Base-by-base conservation (phyloP, 2,888 invertebrate genomes). In the Thalpophila matura region DNA sequence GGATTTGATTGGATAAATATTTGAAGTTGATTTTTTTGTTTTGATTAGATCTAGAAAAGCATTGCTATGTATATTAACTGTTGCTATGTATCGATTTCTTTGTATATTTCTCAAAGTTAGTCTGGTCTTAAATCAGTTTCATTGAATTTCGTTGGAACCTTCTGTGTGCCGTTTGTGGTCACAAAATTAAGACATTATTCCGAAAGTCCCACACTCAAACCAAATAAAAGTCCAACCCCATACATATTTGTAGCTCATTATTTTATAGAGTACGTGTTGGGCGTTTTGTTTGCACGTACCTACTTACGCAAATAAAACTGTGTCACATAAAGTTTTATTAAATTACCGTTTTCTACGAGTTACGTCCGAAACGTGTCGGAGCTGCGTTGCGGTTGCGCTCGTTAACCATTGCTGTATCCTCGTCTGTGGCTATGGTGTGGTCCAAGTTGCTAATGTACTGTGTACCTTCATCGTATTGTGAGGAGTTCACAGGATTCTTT, bases 311-410 rank as follows among this genome's bases (percentile, higher is more conserved):
- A 65, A 62, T 57, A 72, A 73, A 63, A 70, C 42, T 55, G 53
- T 57, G 66, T 58, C 62, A 35, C 59, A 60, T 71, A 72, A 69
- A 72, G 64, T 73, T 79, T 62, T 74, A 69, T 81, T 67, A 69
- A 64, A 70, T 71, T 76, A 61, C 45, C 68, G 49, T 75, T 75
- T 67, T 70, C 70, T 59, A 49, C 42, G 72, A 65, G 56, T 65
- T 65, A 62, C 46, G 65, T 46, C 40, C 45, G 29, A 54, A 54
- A 65, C 70, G 70, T 65, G 70, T 37, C 22, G 20, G 29, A 38
- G 51, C n/a, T n/a, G 37, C 38, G 24, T 38, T 62, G 45, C 33
- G 60, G 45, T 35, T 37, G 33, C 24, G 50, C 37, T 59, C 45
- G 56, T 76, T 72, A 53, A 71, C 62, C 54, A 55, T 74, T 33